phyloP scores from a whole-genome alignment of 2,888 invertebrate species.

The Steromphala cineraria region DNA sequence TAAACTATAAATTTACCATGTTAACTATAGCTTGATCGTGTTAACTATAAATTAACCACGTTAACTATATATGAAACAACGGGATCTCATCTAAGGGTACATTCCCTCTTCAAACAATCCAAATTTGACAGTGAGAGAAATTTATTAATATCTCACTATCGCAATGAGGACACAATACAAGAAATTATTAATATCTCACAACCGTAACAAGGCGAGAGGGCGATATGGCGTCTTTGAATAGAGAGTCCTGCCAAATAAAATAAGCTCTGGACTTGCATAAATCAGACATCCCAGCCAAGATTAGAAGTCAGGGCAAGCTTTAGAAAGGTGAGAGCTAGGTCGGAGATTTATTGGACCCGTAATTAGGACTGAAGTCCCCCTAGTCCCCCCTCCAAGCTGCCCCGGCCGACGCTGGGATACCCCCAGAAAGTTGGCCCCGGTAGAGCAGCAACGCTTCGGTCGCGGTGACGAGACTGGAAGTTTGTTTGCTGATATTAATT shows the following conservation, averaged over 20 bases:
- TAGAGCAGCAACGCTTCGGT: background rate
- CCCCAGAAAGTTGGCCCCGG: background rate
- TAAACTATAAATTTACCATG: too few species aligned
- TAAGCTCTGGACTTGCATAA: background rate
- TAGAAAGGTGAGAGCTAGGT: background rate
- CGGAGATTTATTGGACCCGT: background rate
- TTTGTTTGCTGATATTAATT: conserved; percentile 2
- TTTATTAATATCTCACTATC: conserved; percentile 45
- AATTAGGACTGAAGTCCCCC: background rate
- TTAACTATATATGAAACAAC: too few species aligned
- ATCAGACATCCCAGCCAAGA: background rate
- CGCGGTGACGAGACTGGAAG: background rate
- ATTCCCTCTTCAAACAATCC: conserved; percentile 30
- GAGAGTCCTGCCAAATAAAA: background rate
- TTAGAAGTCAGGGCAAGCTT: background rate
- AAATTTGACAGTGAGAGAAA: conserved; percentile 31
- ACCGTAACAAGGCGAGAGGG: background rate
- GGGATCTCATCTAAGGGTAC: background rate
- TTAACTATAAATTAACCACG: too few species aligned
- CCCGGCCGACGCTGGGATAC: background rate
- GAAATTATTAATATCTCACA: conserved; percentile 44
- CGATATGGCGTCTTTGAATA: background rate
- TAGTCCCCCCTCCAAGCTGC: background rate
- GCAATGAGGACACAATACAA: conserved; percentile 24
- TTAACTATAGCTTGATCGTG: too few species aligned